phyloP scores from a whole-genome alignment of 2,888 invertebrate species.

The Glaucopsyche alexis region DNA sequence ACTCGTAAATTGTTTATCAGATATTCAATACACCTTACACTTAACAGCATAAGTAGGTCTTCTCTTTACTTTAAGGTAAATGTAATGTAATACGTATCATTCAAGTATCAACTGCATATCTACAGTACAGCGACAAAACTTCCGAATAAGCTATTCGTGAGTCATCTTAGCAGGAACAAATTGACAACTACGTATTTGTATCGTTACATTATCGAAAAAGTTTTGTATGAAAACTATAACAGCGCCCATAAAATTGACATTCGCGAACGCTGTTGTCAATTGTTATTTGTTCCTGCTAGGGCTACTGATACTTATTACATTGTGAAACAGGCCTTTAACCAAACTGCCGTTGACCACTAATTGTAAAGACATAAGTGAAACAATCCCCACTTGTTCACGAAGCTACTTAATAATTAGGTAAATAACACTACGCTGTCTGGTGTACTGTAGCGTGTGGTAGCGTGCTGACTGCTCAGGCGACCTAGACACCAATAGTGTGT shows the following conservation, averaged over 20 bases:
- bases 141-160: not conserved
- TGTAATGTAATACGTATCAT: not conserved
- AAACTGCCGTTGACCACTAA: too few species aligned
- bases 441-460: slow-evolving; percentile 7
- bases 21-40: not conserved
- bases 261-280: too few species aligned
- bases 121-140: too few species aligned
- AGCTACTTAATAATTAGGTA: not conserved
- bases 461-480: not conserved
- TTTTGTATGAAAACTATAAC: too few species aligned
- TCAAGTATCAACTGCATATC: too few species aligned
- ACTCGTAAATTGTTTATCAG: not conserved
- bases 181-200: too few species aligned
- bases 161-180: too few species aligned
- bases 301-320: too few species aligned
- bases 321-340: too few species aligned
- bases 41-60: not conserved
- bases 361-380: not conserved
- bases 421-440: not conserved
- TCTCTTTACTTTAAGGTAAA: not conserved
- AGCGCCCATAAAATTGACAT: too few species aligned
- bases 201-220: too few species aligned
- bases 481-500: not conserved
- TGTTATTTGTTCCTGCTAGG: too few species aligned
- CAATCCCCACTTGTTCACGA: not conserved